Evolutionary conservation across 1,140 invertebrate genomes (phyloP).

Genomic region (Tribolium madens): DNA sequence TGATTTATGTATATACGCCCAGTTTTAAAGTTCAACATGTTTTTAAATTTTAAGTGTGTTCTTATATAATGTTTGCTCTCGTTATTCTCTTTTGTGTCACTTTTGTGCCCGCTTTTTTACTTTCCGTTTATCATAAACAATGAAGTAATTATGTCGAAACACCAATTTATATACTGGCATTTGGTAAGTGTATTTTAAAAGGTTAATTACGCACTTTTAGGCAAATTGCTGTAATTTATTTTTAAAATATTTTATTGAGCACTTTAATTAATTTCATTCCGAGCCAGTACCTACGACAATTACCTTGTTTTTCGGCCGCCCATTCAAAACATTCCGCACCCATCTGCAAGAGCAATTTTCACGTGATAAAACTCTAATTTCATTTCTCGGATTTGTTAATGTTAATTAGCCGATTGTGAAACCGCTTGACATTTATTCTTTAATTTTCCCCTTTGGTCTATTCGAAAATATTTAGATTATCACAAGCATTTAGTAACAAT

Average conservation of each 20-base stretch:
- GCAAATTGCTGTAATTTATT: constrained; percentile 33
- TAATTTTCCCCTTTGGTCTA: neutral
- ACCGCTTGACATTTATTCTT: constrained; percentile 1
- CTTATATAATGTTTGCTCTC: constrained; percentile 45
- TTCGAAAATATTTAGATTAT: constrained; percentile 19
- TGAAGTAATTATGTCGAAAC: constrained; percentile 43
- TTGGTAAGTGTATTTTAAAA: constrained; percentile 36
- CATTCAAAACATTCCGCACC: constrained; percentile 25
- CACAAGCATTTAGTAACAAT: constrained; percentile 16
- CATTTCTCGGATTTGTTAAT: neutral
- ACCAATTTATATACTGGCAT: constrained; percentile 27
- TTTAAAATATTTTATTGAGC: constrained; percentile 31
- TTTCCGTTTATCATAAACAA: constrained; percentile 45
- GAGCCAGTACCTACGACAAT: constrained; percentile 26
- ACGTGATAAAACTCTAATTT: neutral
- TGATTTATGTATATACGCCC: constrained; percentile 46
- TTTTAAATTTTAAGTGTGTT: constrained; percentile 43
- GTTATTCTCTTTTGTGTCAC: constrained; percentile 46
- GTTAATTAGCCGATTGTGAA: neutral
- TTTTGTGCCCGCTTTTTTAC: constrained; percentile 39
- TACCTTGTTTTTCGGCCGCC: constrained; percentile 25
- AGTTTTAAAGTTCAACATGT: constrained; percentile 46
- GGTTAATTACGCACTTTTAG: constrained; percentile 37
- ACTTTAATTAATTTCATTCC: constrained; percentile 33
- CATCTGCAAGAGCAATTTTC: constrained; percentile 5